Evolutionary conservation across 2,113 vertebrate genomes (phyloP).

Genomic region (Leucopternis melanops): DNA sequence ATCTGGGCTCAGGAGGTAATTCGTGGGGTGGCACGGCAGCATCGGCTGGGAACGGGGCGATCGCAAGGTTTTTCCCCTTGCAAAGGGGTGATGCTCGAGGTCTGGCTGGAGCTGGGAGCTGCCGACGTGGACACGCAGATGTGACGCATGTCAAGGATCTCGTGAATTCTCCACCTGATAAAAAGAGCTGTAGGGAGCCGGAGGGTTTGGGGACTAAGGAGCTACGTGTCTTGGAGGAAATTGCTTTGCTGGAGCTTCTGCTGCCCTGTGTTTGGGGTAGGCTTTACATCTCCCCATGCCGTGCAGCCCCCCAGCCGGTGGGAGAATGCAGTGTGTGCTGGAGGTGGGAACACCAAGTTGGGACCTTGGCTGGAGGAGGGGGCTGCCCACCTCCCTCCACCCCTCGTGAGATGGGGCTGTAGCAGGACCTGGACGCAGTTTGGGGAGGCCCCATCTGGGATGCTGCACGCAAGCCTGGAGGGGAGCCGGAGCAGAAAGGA

Average conservation of each 20-base stretch:
- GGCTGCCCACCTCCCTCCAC: neutral
- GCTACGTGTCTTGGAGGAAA: neutral
- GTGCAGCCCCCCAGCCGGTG: neutral
- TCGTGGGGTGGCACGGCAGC: rapidly evolving
- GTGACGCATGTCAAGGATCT: neutral
- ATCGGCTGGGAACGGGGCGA: neutral
- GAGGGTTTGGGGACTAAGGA: too few species aligned
- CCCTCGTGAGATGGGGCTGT: too few species aligned
- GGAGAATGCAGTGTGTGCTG: neutral
- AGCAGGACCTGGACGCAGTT: neutral
- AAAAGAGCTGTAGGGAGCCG: neutral
- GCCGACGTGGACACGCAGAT: neutral
- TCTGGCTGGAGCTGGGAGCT: neutral
- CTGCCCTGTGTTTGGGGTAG: neutral
- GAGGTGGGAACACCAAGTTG: neutral
- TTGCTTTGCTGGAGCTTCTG: neutral
- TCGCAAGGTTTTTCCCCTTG: too few species aligned
- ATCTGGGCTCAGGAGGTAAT: neutral
- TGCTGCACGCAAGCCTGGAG: neutral
- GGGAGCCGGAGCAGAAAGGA: neutral
- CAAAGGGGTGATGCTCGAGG: neutral
- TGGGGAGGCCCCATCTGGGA: neutral
- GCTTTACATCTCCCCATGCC: neutral
- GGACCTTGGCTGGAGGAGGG: neutral
- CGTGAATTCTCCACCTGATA: neutral